phyloP scores from a whole-genome alignment of 2,113 vertebrate species.

The Ceyx cyanopectus region DNA sequence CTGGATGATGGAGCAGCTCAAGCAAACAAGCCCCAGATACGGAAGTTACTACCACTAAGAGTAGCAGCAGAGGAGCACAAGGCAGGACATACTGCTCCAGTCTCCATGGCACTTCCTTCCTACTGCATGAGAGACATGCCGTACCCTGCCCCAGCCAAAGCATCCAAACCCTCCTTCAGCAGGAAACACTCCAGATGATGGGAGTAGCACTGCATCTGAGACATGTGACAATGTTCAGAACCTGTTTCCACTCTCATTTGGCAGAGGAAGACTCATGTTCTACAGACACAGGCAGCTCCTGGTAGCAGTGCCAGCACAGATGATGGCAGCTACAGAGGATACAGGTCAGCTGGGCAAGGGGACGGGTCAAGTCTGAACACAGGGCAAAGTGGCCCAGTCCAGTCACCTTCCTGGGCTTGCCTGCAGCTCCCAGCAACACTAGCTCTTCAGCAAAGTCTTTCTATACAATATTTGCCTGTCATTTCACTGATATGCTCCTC shows the following conservation, averaged over 20 bases:
- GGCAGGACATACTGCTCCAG: accelerated
- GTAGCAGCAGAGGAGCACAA: not conserved
- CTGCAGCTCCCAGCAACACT: not conserved
- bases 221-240: not conserved
- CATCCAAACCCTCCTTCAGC: not conserved
- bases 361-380: not conserved
- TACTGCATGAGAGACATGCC: not conserved
- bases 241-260: not conserved
- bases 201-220: not conserved
- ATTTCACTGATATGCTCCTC: not conserved
- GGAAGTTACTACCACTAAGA: not conserved
- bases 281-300: accelerated
- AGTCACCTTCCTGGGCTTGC: not conserved
- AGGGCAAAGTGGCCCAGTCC: not conserved
- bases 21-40: not conserved
- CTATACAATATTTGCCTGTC: not conserved
- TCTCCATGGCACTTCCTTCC: accelerated
- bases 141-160: not conserved
- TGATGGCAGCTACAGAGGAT: accelerated
- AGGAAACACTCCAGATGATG: not conserved
- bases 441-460: not conserved
- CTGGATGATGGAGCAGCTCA: not conserved
- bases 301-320: accelerated
- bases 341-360: not conserved
- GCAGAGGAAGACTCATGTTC: not conserved